A percentile compares a stretch with the other conserved stretches of the same genome.
Evolutionary conservation across 2,797 vertebrate genomes (phyloP).

Genomic region (Esox lucius): DNA sequence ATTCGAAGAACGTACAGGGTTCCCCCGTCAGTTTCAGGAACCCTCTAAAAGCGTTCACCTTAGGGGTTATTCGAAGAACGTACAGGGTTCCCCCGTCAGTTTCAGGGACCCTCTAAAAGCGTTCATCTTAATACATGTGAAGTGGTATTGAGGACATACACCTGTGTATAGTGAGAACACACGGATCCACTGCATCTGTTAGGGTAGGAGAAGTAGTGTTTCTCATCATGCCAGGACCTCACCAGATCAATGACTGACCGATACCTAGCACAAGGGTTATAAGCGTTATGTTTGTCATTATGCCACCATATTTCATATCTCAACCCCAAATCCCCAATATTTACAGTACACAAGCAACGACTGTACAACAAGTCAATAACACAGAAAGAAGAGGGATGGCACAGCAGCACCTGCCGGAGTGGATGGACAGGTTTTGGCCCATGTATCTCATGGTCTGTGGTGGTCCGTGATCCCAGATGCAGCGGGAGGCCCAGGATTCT

Average conservation of each 20-base stretch:
- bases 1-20: too few relatives aligned
- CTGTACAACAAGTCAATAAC: not conserved
- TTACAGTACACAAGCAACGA: not conserved
- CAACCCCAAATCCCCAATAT: not conserved
- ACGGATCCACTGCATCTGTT: slow-evolving; percentile 78
- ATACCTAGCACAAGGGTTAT: slow-evolving; percentile 63
- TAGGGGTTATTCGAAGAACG: too few relatives aligned
- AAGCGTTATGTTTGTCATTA: not conserved
- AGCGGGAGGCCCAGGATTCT: slow-evolving; percentile 82
- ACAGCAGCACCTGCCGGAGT: slow-evolving; percentile 78
- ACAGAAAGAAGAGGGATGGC: not conserved
- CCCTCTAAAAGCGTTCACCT: too few relatives aligned
- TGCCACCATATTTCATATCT: not conserved
- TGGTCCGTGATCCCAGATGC: slow-evolving; percentile 87
- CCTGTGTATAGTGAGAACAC: slow-evolving; percentile 92
- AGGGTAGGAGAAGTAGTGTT: slow-evolving; percentile 80
- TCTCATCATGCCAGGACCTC: slow-evolving; percentile 85
- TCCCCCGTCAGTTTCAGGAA: too few relatives aligned
- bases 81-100: too few relatives aligned
- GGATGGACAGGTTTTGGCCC: slow-evolving; percentile 89
- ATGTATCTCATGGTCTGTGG: slow-evolving; percentile 77
- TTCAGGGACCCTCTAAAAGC: too few relatives aligned
- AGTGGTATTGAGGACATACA: not conserved
- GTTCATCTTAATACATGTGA: not conserved
- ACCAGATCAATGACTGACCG: slow-evolving; percentile 80